phyloP scores from a whole-genome alignment of 2,888 invertebrate genomes.

The Empis livida region DNA sequence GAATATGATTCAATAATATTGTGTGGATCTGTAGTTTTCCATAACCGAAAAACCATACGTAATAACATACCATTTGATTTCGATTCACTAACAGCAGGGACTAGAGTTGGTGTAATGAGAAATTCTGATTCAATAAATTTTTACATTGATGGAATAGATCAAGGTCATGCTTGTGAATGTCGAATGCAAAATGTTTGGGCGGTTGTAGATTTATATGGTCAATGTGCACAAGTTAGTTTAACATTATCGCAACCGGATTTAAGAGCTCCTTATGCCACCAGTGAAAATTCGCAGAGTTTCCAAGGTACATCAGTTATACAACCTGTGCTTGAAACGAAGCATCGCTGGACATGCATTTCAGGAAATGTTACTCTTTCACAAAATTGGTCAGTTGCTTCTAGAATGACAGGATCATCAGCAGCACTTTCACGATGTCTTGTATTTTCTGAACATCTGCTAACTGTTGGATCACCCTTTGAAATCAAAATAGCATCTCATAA shows the following conservation, averaged over 20 bases:
- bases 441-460: conserved; percentile 33
- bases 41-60: conserved; percentile 69
- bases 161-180: conserved; percentile 72
- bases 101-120: conserved; percentile 77
- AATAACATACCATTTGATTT: conserved; percentile 78
- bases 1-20: conserved; percentile 86
- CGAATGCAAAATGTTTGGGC: conserved; percentile 74
- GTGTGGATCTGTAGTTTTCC: conserved; percentile 84
- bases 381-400: conserved; percentile 33
- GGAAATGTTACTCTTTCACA: conserved; percentile 33
- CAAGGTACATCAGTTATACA: conserved; percentile 44
- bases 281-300: conserved; percentile 43
- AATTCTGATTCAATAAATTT: conserved; percentile 76
- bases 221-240: conserved; percentile 75
- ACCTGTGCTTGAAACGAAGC: conserved; percentile 37
- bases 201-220: conserved; percentile 89
- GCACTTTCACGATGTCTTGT: conserved; percentile 32
- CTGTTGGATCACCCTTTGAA: conserved; percentile 33
- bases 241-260: conserved; percentile 25
- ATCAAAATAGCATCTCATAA: conserved; percentile 32
- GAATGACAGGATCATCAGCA: conserved; percentile 27
- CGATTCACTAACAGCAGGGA: conserved; percentile 65
- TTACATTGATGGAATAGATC: conserved; percentile 74
- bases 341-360: conserved; percentile 34
- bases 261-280: conserved; percentile 34